phyloP scores from a whole-genome alignment of 1,140 invertebrate genomes.

The Calliphora vicina region DNA sequence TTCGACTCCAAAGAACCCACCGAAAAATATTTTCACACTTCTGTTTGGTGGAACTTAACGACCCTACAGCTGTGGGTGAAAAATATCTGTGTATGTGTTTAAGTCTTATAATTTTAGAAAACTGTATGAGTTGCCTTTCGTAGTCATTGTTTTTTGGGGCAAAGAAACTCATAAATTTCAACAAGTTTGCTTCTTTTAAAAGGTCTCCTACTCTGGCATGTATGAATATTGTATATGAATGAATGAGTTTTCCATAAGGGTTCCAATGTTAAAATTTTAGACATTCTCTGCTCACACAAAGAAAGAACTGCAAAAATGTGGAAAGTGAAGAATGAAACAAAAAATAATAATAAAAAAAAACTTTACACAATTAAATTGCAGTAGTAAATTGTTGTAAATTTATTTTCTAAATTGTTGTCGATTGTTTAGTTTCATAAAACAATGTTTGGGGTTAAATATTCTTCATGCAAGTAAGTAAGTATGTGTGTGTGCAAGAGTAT shows the following conservation, averaged over 20 bases:
- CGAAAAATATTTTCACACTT: neutral
- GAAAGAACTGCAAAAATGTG: no score
- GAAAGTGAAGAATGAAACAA: neutral
- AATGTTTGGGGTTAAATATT: neutral
- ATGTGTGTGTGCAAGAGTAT: neutral
- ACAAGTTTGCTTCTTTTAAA: neutral
- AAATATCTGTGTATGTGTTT: neutral
- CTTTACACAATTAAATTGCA: slow-evolving; percentile 1
- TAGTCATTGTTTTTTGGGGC: neutral
- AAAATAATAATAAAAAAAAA: neutral
- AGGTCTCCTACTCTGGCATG: neutral
- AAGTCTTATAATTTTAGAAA: neutral
- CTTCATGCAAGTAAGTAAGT: neutral
- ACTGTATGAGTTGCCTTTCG: neutral
- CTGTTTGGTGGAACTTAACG: neutral
- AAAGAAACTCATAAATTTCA: neutral
- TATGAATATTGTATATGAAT: neutral
- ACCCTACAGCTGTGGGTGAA: no score
- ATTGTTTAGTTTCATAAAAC: slow-evolving; percentile 10
- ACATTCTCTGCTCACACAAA: neutral
- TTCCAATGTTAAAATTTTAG: neutral
- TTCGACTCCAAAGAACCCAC: no score
- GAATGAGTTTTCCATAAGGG: neutral
- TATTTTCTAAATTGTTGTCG: slow-evolving; percentile 14
- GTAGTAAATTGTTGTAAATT: slow-evolving; percentile 10